Base-by-base conservation (phyloP, 2,113 vertebrate species). In the Silurus meridionalis region DNA sequence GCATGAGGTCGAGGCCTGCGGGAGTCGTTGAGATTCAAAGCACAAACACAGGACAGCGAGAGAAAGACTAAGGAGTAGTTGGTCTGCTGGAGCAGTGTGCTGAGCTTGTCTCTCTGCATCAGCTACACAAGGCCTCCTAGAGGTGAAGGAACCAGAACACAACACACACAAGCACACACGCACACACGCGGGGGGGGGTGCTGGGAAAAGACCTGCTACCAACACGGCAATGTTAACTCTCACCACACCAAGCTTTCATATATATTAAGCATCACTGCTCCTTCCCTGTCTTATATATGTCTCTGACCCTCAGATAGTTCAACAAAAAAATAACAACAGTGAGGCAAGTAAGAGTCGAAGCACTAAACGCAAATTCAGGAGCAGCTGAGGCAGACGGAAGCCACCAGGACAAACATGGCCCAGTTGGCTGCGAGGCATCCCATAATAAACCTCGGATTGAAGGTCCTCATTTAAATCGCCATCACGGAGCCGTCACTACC, bases 351-450 rank as follows among this genome's bases (percentile, higher is more conserved):
- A 83, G 89, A 90, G 82, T 87, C 46, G 58, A 86, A 72, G 88
- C 48, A 89, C 90, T 91, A 90, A 92, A 91, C 87, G 87, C 85
- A 90, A 90, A 89, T 94, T 91, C 92, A 85, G 89, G 88, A 90
- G 89, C 86, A 92, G 71, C 79, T 87, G 89, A 91, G 92, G 92
- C 88, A 86, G 90, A 46, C 28, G 90, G 89, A 93, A 94, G 94
- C 89, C 89, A 89, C 91, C 92, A 88, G 82, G 91, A 93, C 92
- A 92, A 93, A 93, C 90, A 89, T 91, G 91, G 87, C 90, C 92
- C 87, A 92, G 91, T 93, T 93, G 90, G 90, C 92, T 90, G 87
- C 52, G 89, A 91, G 91, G 92, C 91, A 89, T 90, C 91, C 87
- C 72, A 87, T 92, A 93, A 90, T 90, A 89, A 91, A 87, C 90